Conservation (phyloP, 1,140 invertebrate species). For the Diabrotica virgifera region DNA sequence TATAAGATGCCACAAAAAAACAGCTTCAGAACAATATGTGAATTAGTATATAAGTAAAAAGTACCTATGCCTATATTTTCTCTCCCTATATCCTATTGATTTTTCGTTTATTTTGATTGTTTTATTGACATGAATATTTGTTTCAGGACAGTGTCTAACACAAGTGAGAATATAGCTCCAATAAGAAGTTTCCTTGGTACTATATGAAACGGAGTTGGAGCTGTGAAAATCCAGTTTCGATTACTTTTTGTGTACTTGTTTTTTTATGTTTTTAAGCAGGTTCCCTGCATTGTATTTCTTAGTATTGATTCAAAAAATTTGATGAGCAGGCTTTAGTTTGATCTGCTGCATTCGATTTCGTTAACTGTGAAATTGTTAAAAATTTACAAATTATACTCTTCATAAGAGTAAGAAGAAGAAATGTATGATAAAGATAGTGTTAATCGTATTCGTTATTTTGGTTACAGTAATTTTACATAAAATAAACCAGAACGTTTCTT, state of each 20-base stretch:
- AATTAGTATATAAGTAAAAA: no score
- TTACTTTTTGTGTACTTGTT: conserved; percentile 13
- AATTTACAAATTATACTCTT: conserved; percentile 25
- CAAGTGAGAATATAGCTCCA: conserved; percentile 6
- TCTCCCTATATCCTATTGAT: no score
- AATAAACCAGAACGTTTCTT: conserved; percentile 14
- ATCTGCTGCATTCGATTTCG: conserved; percentile 11
- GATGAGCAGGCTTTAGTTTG: not conserved
- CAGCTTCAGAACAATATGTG: no score
- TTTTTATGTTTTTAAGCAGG: conserved; percentile 12
- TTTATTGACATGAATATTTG: not conserved
- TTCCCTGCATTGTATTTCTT: conserved; percentile 7
- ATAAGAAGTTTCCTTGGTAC: conserved; percentile 5
- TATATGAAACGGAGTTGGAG: conserved; percentile 14
- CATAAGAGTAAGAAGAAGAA: conserved; percentile 24
- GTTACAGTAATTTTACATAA: conserved; percentile 20
- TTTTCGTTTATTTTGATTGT: no score
- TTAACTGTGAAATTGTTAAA: conserved; percentile 25
- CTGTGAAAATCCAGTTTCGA: not conserved
- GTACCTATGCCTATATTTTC: no score
- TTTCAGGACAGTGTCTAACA: conserved; percentile 6
- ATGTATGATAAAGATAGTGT: conserved; percentile 21
- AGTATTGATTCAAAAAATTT: conserved; percentile 5
- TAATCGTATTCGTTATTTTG: conserved; percentile 19
- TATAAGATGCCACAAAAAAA: no score